phyloP scores from a whole-genome alignment of 2,113 vertebrate species.

The Peromyscus polionotus region DNA sequence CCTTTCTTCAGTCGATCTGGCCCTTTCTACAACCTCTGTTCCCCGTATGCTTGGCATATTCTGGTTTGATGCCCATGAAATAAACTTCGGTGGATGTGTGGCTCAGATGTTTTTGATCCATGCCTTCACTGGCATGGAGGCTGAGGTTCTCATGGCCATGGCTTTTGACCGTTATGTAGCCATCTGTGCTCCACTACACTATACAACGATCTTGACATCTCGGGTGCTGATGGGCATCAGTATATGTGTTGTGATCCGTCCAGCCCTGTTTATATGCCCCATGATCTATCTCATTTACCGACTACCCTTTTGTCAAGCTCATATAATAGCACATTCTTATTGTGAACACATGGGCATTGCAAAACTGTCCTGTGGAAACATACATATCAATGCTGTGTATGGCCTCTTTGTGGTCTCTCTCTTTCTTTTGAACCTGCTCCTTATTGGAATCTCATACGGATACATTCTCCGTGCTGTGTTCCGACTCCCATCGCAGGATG shows the following conservation, averaged over 20 bases:
- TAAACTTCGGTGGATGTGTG: conserved; percentile 78
- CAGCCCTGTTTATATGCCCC: neutral
- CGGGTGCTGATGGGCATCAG: conserved; percentile 31
- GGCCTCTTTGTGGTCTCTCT: conserved; percentile 57
- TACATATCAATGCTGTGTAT: conserved; percentile 36
- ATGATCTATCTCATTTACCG: conserved; percentile 60
- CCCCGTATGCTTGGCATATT: conserved; percentile 78
- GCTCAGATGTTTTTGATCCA: conserved; percentile 81
- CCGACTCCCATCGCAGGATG: conserved; percentile 35
- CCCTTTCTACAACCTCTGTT: conserved; percentile 76
- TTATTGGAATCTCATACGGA: conserved; percentile 54
- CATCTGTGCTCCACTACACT: conserved; percentile 74
- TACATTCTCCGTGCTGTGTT: conserved; percentile 61
- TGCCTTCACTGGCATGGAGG: conserved; percentile 72
- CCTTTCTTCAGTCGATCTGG: conserved; percentile 70
- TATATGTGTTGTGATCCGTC: neutral
- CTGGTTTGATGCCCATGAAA: conserved; percentile 76
- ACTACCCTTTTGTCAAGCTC: conserved; percentile 70
- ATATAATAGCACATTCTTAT: conserved; percentile 68
- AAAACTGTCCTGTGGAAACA: conserved; percentile 71
- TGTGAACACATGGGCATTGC: conserved; percentile 77
- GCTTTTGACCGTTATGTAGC: conserved; percentile 74
- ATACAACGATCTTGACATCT: conserved; percentile 65
- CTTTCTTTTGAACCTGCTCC: conserved; percentile 54
- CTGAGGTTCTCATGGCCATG: conserved; percentile 75